A percentile compares a stretch with the other conserved stretches of the same genome.
These are phyloP conservation scores for Caenorhabditis parvicauda DNA, from an alignment of 2,888 invertebrate species.

Conservation along the genomic window DNA sequence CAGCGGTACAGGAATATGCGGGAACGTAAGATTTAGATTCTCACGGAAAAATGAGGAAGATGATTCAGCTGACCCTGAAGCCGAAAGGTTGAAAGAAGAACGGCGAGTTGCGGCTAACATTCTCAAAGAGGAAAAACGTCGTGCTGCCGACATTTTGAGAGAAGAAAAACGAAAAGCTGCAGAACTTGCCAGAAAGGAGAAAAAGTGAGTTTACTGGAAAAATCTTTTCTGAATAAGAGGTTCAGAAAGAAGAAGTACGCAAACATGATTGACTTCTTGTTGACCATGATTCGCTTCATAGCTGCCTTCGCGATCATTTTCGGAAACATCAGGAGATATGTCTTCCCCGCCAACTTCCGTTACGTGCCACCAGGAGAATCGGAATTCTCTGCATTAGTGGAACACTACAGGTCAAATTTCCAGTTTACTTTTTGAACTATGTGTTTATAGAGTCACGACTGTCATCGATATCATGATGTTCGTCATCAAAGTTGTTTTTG, in stretches of 20 bases:
- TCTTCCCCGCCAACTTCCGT: slow-evolving; percentile 52
- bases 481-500: slow-evolving; percentile 52
- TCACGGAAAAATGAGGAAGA: no score
- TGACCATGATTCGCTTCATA: slow-evolving; percentile 54
- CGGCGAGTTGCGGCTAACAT: no score
- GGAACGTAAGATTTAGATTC: no score
- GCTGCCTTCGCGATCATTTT: slow-evolving; percentile 57
- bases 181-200: slow-evolving; percentile 46
- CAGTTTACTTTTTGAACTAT: no score
- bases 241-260: slow-evolving; percentile 51
- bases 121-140: slow-evolving; percentile 13
- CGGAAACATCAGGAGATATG: slow-evolving; percentile 58
- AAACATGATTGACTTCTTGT: slow-evolving; percentile 56
- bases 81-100: no score
- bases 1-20: no score
- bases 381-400: no score
- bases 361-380: slow-evolving; percentile 44
- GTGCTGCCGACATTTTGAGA: slow-evolving; percentile 9
- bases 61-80: no score
- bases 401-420: no score
- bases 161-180: slow-evolving; percentile 6
- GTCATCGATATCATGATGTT: slow-evolving; percentile 57
- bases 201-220: slow-evolving; percentile 39
- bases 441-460: slow-evolving; percentile 44
- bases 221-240: not conserved